Conservation (phyloP, 2,888 invertebrate species). For the Gastrophysa polygoni region DNA sequence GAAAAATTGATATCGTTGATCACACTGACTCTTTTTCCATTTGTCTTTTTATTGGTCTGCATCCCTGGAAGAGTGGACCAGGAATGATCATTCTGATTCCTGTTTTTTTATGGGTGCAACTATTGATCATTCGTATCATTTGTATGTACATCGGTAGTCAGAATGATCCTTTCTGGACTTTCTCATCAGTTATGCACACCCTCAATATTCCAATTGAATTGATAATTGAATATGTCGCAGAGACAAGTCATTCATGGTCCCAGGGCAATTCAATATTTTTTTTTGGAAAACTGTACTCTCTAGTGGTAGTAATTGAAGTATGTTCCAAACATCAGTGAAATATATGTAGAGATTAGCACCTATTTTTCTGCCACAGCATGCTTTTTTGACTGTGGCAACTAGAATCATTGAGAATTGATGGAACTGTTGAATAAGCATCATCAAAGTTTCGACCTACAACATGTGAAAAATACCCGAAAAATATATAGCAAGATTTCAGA, state of each 20-base stretch:
- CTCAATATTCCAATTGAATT: too few relatives aligned
- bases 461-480: background rate
- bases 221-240: too few relatives aligned
- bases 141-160: too few relatives aligned
- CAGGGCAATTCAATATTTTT: background rate
- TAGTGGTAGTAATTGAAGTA: slow-evolving; percentile 2
- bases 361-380: slow-evolving; percentile 4
- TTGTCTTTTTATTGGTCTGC: background rate
- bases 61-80: background rate
- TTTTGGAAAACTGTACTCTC: background rate
- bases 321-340: slow-evolving; percentile 4
- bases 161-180: too few relatives aligned
- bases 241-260: slow-evolving; percentile 1
- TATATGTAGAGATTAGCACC: slow-evolving; percentile 1
- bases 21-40: background rate
- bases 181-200: too few relatives aligned
- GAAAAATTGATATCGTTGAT: background rate
- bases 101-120: background rate
- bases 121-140: too few relatives aligned
- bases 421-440: slow-evolving; percentile 2
- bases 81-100: background rate
- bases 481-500: slow-evolving; percentile 1
- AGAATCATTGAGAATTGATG: background rate
- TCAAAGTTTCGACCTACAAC: background rate
- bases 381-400: background rate